Base-by-base conservation (phyloP, 2,888 invertebrate genomes). In the Agrenia bidenticulata region DNA sequence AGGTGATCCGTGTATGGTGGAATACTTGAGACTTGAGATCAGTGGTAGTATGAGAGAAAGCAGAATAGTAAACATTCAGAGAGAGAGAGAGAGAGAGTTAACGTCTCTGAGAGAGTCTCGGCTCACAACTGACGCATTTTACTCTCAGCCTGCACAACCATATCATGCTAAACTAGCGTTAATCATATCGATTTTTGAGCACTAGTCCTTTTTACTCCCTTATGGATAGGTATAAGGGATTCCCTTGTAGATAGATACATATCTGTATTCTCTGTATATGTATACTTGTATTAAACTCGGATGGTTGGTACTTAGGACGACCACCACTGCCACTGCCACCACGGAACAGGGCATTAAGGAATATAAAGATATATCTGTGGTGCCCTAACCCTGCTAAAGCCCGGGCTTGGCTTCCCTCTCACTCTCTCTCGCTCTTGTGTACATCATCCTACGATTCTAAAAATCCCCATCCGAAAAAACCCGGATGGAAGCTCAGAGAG, bases 81-180 rank as follows among this genome's bases (percentile, higher is more conserved):
- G 11, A 32, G 11, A 32, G 11, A 4, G 32, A 32, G 45, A 45
- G 45, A 5, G 17, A 9, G 45, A 4, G 19, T 5, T 4, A 15
- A 19, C 5, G n/a, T 5, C n/a, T 45, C 45, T 5, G 15, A 15
- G 45, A n/a, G 65, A 63, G 61, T 53, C 63, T 66, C 68, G 61
- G 65, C 62, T 67, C 64, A 67, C 70, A 67, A 70, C 70, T 70
- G 70, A 64, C 70, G 70, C 70, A 67, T 70, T 70, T 66, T 67
- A 65, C 66, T 68, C 67, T 63, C 45, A 15, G 65, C 70, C 65
- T 64, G 62, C 64, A 67, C 59, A 63, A 67, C 66, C 55, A 72
- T 72, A 72, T 69, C 72, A 72, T 69, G 67, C 72, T 72, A 72
- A 72, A 72, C 69, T 72, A 72, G 72, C 72, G 72, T 72, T 72